A percentile compares a stretch with the other conserved stretches of the same genome.
phyloP scores from a whole-genome alignment of 2,113 vertebrate genomes.

The Anser cygnoides region DNA sequence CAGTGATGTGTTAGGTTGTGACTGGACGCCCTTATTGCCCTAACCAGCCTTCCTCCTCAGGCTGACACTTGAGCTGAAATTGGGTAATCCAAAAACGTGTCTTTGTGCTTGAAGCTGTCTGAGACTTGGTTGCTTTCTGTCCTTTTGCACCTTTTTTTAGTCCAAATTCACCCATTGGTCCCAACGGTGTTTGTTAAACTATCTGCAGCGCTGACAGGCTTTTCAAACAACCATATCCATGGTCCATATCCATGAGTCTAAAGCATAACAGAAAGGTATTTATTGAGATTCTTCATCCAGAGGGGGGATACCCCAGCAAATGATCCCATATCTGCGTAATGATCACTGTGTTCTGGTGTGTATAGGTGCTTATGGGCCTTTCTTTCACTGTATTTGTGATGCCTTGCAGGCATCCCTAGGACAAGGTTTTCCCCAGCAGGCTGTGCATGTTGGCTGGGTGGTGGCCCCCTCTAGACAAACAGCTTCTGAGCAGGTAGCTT shows the following conservation, averaged over 20 bases:
- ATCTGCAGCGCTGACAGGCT: background rate
- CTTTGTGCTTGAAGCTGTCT: background rate
- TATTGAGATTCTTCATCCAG: background rate
- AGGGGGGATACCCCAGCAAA: background rate
- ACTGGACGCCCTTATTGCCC: background rate
- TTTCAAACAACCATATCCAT: background rate
- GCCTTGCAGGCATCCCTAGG: background rate
- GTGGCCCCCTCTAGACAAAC: background rate
- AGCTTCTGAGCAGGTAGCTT: background rate
- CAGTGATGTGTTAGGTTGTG: background rate
- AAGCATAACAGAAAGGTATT: background rate
- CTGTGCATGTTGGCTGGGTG: rapidly evolving
- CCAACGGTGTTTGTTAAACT: background rate
- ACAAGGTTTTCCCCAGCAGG: background rate
- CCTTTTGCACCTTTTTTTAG: background rate
- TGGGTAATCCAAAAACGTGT: background rate
- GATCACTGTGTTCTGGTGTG: background rate
- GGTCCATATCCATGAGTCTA: background rate
- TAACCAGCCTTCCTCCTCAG: background rate
- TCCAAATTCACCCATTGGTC: background rate
- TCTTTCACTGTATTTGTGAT: background rate
- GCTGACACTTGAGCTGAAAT: background rate
- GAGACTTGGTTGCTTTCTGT: background rate
- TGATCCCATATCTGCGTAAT: background rate
- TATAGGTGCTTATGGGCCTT: rapidly evolving